Evolutionary conservation across 2,113 vertebrate species (phyloP).

Genomic region (Syrmaticus mikado): DNA sequence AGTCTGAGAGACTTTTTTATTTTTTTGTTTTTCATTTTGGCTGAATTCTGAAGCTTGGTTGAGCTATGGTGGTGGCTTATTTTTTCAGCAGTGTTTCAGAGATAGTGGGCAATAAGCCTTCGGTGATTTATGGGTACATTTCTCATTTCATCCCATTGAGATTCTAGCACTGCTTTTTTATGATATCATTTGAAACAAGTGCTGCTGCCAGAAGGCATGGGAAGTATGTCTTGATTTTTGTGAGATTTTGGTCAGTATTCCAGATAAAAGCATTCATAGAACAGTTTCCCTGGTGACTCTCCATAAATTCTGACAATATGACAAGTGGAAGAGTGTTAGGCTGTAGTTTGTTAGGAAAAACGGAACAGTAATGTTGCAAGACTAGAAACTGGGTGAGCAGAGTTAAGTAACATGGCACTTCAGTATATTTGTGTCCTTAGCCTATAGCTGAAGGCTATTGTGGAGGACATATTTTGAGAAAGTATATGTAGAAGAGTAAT

Average conservation of each 20-base stretch:
- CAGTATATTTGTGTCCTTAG: background rate
- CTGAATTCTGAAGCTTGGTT: background rate
- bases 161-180: background rate
- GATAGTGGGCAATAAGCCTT: background rate
- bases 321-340: background rate
- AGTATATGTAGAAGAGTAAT: background rate
- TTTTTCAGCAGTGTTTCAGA: background rate
- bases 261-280: background rate
- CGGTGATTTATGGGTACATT: background rate
- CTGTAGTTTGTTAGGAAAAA: background rate
- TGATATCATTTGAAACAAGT: background rate
- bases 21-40: background rate
- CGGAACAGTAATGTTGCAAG: background rate
- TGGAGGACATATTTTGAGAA: background rate
- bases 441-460: background rate
- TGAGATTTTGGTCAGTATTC: conserved; percentile 1
- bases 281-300: background rate
- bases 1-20: background rate
- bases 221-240: background rate
- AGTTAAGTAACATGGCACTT: background rate
- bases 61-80: background rate
- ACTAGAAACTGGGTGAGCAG: background rate
- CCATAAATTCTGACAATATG: background rate
- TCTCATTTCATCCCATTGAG: conserved; percentile 9
- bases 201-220: background rate